Evolutionary conservation across 2,113 vertebrate species (phyloP), one percentile per base, ranked within the genome.

Genomic region (Sterrhoptilus dennistouni): DNA sequence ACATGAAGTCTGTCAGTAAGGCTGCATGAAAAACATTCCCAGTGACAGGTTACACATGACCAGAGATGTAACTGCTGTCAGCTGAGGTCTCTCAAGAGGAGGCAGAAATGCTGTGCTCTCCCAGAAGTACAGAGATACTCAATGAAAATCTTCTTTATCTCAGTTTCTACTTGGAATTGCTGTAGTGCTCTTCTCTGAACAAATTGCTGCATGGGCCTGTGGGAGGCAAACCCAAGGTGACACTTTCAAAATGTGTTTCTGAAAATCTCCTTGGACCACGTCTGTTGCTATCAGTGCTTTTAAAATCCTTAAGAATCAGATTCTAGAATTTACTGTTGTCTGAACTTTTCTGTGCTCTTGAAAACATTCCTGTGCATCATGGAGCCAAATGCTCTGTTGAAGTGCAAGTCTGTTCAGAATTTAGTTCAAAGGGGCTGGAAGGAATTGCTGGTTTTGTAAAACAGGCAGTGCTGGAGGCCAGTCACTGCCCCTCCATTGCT

Each of bases 381-480:
- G 68, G 63, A 89, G 56, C 36, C 87, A 85, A 93, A 89, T 20
- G 57, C 68, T 89, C 57, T 27, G 1, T 27, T 13, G 4, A 66
- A 77, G 72, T 8, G 28, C 14, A 77, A 78, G 47, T 74, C 91
- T 95, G 87, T 50, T 93, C 33, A 61, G 69, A 74, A 47, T 95
- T 93, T 40, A 94, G 78, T 95, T 95, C 87, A 93, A 87, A 92
- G 66, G 84, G 71, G 56, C 75, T 95, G 83, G 92, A 82, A 95
- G 92, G 91, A 95, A 95, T 93, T 93, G 80, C 65, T 89, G 87
- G 66, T 75, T 86, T 64, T 87, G 85, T 66, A 91, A 83, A 93
- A 72, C 45, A 87, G 91, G 44, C 92, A 66, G 42, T 5, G 38
- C 63, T 85, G 68, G 74, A 83, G 57, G 59, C 69, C 81, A 89